A percentile compares a stretch with the other conserved stretches of the same genome.
Evolutionary conservation across 2,797 vertebrate species (phyloP).

Genomic region (Eremophila alpestris): DNA sequence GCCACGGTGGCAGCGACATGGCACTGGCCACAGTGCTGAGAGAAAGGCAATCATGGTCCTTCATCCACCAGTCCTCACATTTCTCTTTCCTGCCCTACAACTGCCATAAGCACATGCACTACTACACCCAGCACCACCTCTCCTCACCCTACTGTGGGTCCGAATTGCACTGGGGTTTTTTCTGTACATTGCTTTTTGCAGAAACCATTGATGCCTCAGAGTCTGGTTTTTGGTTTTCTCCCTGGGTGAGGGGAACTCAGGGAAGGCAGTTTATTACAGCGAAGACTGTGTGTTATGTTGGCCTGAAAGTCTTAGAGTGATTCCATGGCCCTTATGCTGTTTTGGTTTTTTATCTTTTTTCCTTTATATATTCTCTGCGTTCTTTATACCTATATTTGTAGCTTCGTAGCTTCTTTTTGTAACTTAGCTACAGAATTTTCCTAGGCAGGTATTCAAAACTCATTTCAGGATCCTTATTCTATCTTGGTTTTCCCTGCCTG

Average conservation of each 20-base stretch:
- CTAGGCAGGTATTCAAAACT: not conserved
- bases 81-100: too few species aligned
- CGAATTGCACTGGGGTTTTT: fast-evolving
- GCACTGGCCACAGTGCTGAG: too few species aligned
- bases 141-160: not conserved
- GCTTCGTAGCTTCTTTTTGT: too few species aligned
- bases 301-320: not conserved
- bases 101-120: not conserved
- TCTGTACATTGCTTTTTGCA: not conserved
- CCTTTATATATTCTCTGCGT: not conserved
- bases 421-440: not conserved
- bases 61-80: too few species aligned
- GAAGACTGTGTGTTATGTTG: not conserved
- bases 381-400: not conserved
- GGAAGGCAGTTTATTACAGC: not conserved
- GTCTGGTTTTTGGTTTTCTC: not conserved
- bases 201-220: not conserved
- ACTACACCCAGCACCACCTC: too few species aligned
- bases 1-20: too few species aligned
- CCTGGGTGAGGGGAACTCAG: not conserved
- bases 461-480: not conserved
- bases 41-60: too few species aligned
- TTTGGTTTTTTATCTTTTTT: too few species aligned
- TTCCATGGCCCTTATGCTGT: not conserved
- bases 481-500: not conserved